Evolutionary conservation across 2,888 invertebrate species (phyloP).

Genomic region (Leuctra nigra): DNA sequence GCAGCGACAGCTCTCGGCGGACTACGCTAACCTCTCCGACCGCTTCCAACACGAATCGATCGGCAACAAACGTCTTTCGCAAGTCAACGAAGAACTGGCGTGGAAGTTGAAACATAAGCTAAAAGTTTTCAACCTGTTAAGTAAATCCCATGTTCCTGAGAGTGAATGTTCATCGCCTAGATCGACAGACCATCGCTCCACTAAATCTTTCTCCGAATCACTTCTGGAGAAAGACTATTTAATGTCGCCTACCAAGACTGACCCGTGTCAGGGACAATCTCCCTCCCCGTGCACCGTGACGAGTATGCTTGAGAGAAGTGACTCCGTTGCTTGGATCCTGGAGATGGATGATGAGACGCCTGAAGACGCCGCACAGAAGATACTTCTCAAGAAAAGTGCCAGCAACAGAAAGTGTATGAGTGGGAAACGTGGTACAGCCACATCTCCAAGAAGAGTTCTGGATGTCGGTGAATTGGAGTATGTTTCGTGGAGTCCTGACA

Average conservation of each 20-base stretch:
- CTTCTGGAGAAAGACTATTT: background rate
- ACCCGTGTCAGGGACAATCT: too few relatives aligned
- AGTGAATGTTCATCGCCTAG: too few relatives aligned
- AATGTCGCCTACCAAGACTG: background rate
- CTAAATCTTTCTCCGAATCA: background rate
- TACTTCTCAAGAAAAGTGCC: too few relatives aligned
- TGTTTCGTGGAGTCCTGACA: background rate
- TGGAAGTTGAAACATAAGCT: constrained; percentile 78
- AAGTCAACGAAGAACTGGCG: constrained; percentile 81
- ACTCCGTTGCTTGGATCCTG: constrained; percentile 80
- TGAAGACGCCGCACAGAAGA: too few relatives aligned
- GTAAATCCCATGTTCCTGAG: too few relatives aligned
- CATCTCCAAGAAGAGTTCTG: too few relatives aligned
- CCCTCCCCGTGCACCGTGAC: constrained; percentile 55
- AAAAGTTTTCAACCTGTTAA: background rate
- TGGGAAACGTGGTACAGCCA: too few relatives aligned
- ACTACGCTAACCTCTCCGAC: constrained; percentile 64
- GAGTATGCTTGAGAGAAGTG: constrained; percentile 76
- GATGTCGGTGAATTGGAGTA: too few relatives aligned
- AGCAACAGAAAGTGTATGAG: too few relatives aligned
- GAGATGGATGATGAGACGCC: constrained; percentile 71
- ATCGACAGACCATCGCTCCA: background rate
- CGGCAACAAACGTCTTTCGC: constrained; percentile 67
- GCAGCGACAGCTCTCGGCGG: constrained; percentile 61
- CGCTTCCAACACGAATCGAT: constrained; percentile 68